Evolutionary conservation across 64 coral and sea anemone genomes (phyloP), one percentile per base, ranked within the genome.

Genomic region (Dendrophyllia cribrosa): DNA sequence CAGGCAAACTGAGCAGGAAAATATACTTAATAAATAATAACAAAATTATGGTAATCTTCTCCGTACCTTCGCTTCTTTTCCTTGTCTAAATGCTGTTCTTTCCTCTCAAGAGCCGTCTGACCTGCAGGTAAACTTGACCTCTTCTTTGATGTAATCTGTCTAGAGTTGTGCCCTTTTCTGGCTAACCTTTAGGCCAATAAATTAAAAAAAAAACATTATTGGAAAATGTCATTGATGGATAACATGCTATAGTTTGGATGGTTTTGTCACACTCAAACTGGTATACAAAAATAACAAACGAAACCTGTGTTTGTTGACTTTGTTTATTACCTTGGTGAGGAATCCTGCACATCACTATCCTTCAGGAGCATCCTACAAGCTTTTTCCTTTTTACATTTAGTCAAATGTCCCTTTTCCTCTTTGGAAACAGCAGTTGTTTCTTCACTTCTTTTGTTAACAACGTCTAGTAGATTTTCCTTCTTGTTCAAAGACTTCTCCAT

Each of bases 21-120:
- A 34, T 34, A 34, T 1, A 34, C 34, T 34, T 34, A 1, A 34
- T 34, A 34, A 34, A 34, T 34, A 34, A 34, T 34, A 34, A 34
- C 34, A 34, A 34, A 34, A 34, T 34, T 34, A 34, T 34, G 34
- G 34, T 34, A 34, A 34, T 34, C 34, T 34, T 34, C 34, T 34
- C 53, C 1, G 12, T 69, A 78, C 76, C 76, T 78, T 59, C 76
- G 43, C 58, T 59, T 58, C 48, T 78, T 78, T 78, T 78, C 76
- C 48, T 78, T 78, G 76, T 78, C 76, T 53, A 78, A 58, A 21
- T 78, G 76, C 22, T 58, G 76, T 59, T 53, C 76, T 78, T 78
- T 78, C 52, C 76, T 56, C 14, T 59, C 76, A 78, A 59, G 21
- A 21, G 76, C 52, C 26, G 52, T 59, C 51, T 8, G n/a, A 25